phyloP scores from a whole-genome alignment of 2,113 vertebrate genomes.

The Embiotoca jacksoni region DNA sequence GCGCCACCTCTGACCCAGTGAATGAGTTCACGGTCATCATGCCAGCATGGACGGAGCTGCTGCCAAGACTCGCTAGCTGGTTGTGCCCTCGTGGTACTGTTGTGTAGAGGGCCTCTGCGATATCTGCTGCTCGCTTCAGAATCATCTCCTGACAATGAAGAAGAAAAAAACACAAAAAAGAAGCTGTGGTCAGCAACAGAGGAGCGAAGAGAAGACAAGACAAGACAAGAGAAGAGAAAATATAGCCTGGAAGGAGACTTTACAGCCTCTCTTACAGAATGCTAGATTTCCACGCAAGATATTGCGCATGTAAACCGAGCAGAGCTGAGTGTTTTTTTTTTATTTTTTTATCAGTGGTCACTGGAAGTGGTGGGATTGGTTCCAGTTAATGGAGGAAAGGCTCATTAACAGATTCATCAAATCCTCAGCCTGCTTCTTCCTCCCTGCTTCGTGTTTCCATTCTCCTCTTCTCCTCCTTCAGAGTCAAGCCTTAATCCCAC shows the following conservation, averaged over 20 bases:
- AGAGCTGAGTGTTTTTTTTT: constrained; percentile 53
- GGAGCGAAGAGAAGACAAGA: constrained; percentile 12
- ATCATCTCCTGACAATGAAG: constrained; percentile 91
- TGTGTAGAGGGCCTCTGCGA: constrained; percentile 95
- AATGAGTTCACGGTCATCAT: constrained; percentile 85
- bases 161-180: constrained; percentile 47
- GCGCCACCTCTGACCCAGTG: constrained; percentile 80
- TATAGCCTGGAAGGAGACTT: constrained; percentile 8
- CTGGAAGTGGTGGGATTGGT: constrained; percentile 63
- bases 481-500: constrained; percentile 19
- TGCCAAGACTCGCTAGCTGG: constrained; percentile 85
- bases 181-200: constrained; percentile 55
- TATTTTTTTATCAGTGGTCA: constrained; percentile 62
- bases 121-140: constrained; percentile 94
- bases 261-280: constrained; percentile 46
- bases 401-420: constrained; percentile 69
- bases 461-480: constrained; percentile 21
- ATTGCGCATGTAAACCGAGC: constrained; percentile 46
- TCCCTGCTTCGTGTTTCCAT: constrained; percentile 17
- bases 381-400: constrained; percentile 66
- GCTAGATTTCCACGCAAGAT: constrained; percentile 54
- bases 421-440: constrained; percentile 43
- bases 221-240: background rate
- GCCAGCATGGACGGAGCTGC: constrained; percentile 77
- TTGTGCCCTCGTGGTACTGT: constrained; percentile 94